A percentile compares a stretch with the other conserved stretches of the same genome.
Conservation (phyloP, 2,113 vertebrate species). For the Hydropotes inermis region DNA sequence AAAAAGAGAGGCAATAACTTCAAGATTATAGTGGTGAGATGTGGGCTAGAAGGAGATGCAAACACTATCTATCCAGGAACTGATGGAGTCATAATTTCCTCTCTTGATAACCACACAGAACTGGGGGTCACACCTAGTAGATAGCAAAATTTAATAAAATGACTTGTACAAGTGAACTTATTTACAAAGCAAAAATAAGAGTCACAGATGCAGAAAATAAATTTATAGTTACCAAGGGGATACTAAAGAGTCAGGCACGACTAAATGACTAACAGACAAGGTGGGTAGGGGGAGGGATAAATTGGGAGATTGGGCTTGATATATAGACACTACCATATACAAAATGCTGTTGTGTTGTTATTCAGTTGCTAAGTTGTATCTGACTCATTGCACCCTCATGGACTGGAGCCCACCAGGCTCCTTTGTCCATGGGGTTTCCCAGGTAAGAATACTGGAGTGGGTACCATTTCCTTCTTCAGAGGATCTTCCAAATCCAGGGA, state of each 20-base stretch:
- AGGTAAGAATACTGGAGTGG: neutral
- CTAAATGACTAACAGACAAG: neutral
- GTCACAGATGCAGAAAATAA: neutral
- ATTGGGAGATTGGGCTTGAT: neutral
- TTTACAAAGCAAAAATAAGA: neutral
- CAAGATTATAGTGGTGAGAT: neutral
- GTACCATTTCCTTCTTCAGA: neutral
- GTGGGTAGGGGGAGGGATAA: neutral
- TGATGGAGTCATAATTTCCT: neutral
- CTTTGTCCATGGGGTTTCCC: neutral
- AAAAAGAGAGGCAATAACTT: neutral
- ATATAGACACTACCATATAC: neutral
- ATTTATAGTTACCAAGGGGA: neutral
- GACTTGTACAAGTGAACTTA: neutral
- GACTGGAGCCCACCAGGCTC: neutral
- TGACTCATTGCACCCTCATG: neutral
- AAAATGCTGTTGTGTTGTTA: neutral
- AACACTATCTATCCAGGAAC: neutral
- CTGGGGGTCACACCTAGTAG: neutral
- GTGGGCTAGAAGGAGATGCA: neutral
- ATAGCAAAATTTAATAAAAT: neutral
- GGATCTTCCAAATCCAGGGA: neutral
- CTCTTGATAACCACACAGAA: neutral
- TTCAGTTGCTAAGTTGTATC: neutral
- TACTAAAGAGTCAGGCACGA: neutral